phyloP scores from a whole-genome alignment of 2,888 invertebrate genomes.

The Aleiodes leptofemur region DNA sequence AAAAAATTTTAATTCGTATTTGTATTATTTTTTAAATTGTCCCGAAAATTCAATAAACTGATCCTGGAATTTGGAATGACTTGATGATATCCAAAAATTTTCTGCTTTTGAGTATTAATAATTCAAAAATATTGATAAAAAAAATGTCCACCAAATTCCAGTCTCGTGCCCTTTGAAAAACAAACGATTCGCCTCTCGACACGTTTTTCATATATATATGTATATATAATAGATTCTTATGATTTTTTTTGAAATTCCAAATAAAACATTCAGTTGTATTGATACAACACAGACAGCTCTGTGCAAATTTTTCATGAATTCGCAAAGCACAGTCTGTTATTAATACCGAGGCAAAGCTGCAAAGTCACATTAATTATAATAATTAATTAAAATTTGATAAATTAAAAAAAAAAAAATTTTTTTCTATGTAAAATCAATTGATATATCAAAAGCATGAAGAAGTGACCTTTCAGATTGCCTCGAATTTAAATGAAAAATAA shows the following conservation, averaged over 20 bases:
- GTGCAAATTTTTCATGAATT: slow-evolving; percentile 68
- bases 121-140: slow-evolving; percentile 36
- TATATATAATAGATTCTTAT: not conserved
- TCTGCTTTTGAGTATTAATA: slow-evolving; percentile 38
- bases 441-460: slow-evolving; percentile 30
- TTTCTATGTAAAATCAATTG: not conserved
- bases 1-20: not conserved
- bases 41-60: slow-evolving; percentile 50
- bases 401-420: slow-evolving; percentile 1
- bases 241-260: slow-evolving; percentile 36
- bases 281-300: slow-evolving; percentile 70
- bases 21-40: slow-evolving; percentile 4
- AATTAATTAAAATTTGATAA: not conserved
- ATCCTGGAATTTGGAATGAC: slow-evolving; percentile 66
- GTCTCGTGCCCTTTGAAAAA: slow-evolving; percentile 75
- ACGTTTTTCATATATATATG: slow-evolving; percentile 44
- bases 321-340: slow-evolving; percentile 70
- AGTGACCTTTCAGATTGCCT: slow-evolving; percentile 64
- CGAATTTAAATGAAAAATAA: slow-evolving; percentile 63
- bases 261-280: slow-evolving; percentile 69
- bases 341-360: slow-evolving; percentile 53
- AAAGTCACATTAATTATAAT: slow-evolving; percentile 8
- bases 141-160: slow-evolving; percentile 66
- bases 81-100: slow-evolving; percentile 27
- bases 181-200: slow-evolving; percentile 69